Evolutionary conservation across 2,113 vertebrate species (phyloP), one percentile per base, ranked within the genome.

Genomic region (Caretta caretta): DNA sequence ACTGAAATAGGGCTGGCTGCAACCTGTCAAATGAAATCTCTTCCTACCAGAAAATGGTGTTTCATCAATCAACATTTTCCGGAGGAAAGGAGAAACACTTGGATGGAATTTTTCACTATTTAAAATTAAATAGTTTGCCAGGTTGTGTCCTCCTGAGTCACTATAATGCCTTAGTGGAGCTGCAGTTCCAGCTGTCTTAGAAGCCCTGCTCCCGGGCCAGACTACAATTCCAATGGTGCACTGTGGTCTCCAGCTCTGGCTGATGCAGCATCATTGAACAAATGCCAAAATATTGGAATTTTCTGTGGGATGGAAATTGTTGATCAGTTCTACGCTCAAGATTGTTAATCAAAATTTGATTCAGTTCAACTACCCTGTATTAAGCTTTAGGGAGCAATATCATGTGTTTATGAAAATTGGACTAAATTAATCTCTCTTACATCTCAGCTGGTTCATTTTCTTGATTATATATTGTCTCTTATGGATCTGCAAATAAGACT

Each of bases 21-120:
- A n/a, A 8, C 20, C 53, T 53, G n/a, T 81, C 1, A 2, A 31
- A 19, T 17, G 17, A 42, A 0, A 9, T 2, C 2, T 14, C 84
- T 83, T 65, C 20, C 2, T 4, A 80, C 72, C 35, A 81, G 13
- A 13, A 90, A 42, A 24, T 6, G n/a, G 16, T 4, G 76, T 35
- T 85, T 56, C 50, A 8, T 42, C 87, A 20, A 20, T 92, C 87
- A 62, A 35, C 56, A 31, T 56, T 83, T 13, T 80, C 8, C 7
- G 1, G 2, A 46, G 51, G 10, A 54, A 56, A 83, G 85, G 4
- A 4, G 86, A 0, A 50, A 20, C 2, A 0, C 46, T 92, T 83
- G 69, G 2, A 9, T 56, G 5, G 31, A 69, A 69, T 38, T 35
- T 38, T 69, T 8, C 17, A 69, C 35, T 4, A 38, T 20, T 69